These are phyloP conservation scores for Meiosimyza decipiens DNA, from an alignment of 2,888 invertebrate species.

Conservation along the genomic window DNA sequence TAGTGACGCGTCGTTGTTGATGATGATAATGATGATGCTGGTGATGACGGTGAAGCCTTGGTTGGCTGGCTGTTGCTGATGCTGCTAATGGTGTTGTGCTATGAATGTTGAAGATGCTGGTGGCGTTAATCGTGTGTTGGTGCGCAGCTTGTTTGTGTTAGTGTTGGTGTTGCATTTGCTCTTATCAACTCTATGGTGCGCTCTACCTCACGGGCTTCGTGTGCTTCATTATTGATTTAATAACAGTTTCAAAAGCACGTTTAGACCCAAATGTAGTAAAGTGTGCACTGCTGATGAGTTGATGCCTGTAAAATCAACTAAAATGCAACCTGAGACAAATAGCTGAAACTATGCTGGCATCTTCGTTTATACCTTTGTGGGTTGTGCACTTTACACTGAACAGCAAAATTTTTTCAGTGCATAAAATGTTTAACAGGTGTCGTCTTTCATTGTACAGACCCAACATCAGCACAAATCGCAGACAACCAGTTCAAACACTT, in stretches of 20 bases:
- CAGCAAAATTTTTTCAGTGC: not conserved
- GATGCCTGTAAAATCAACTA: conserved; percentile 35
- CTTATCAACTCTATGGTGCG: conserved; percentile 19
- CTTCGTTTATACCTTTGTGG: not conserved
- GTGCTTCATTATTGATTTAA: conserved; percentile 64
- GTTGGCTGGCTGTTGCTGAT: conserved; percentile 17
- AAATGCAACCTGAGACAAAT: conserved; percentile 33
- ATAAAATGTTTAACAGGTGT: not conserved
- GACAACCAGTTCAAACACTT: too few relatives aligned
- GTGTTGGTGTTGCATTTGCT: conserved; percentile 11
- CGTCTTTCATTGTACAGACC: too few relatives aligned
- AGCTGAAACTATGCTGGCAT: conserved; percentile 16
- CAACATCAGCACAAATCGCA: too few relatives aligned
- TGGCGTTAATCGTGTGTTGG: conserved; percentile 13
- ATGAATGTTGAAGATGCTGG: conserved; percentile 10
- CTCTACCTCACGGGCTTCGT: conserved; percentile 51
- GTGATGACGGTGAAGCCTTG: not conserved
- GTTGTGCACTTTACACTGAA: conserved; percentile 7
- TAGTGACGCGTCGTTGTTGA: conserved; percentile 26
- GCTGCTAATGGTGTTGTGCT: conserved; percentile 19
- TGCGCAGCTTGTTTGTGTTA: conserved; percentile 2
- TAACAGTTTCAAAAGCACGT: conserved; percentile 59
- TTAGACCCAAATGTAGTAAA: conserved; percentile 47
- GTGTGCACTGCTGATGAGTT: conserved; percentile 35
- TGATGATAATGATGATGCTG: conserved; percentile 17